These are phyloP conservation scores for Heterotilapia buettikoferi DNA, from an alignment of 2,113 vertebrate species.

Conservation along the genomic window DNA sequence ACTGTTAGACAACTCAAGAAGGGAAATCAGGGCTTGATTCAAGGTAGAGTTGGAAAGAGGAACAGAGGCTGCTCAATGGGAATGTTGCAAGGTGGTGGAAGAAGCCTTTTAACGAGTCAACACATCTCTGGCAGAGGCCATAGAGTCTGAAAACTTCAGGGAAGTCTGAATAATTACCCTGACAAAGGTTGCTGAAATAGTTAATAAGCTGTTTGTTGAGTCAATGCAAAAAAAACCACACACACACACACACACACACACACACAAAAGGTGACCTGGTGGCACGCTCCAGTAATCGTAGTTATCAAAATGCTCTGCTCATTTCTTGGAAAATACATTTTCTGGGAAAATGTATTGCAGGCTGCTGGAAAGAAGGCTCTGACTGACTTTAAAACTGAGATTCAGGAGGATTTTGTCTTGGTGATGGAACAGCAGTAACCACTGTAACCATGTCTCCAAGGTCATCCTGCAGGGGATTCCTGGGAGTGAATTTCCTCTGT, in stretches of 20 bases:
- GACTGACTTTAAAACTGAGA: neutral
- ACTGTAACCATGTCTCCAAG: no score
- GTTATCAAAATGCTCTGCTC: neutral
- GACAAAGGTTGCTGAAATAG: neutral
- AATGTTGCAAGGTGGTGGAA: neutral
- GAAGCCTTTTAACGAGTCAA: neutral
- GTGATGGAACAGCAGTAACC: neutral
- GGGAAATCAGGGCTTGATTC: no score
- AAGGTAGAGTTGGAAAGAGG: no score
- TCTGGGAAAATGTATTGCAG: neutral
- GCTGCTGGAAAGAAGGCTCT: neutral
- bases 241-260: no score
- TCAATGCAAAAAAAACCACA: no score
- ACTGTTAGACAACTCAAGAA: no score
- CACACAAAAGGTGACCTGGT: neutral
- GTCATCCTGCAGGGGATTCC: neutral
- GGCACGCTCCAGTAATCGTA: neutral
- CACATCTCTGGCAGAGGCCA: neutral
- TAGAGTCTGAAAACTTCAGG: neutral
- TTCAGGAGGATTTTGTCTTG: neutral
- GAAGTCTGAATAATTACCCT: neutral
- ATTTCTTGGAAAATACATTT: neutral
- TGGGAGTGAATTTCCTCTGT: neutral
- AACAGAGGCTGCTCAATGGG: no score
- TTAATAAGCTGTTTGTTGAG: neutral